Evolutionary conservation across 2,113 vertebrate genomes (phyloP), one percentile per base, ranked within the genome.

Genomic region (Porphyrio hochstetteri): DNA sequence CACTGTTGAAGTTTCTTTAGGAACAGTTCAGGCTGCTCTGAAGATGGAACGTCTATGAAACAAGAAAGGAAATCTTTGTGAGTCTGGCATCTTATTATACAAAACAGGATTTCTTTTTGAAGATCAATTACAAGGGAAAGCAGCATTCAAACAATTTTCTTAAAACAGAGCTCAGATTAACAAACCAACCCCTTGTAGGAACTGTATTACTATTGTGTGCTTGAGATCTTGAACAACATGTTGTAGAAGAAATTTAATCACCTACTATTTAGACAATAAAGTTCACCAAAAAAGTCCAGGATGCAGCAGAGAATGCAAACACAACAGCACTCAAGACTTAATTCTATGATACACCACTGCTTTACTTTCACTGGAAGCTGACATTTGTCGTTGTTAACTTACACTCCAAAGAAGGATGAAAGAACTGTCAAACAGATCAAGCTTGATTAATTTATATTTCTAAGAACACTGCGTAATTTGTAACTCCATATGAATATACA

Each of bases 1-100:
- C 99, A 99, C 99, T 99, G 99, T 98, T 99, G 99, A 98, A 99
- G 98, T 98, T 99, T 99, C 99, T 99, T 99, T 98, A 99, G 98
- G 99, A 99, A 99, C 98, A 99, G 99, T 98, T 99, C 99, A 96
- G 99, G 99, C 98, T 99, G 99, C 98, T 99, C 99, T 98, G 98
- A 98, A 96, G 98, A 98, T 95, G 99, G 98, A 98, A 99, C 99
- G 98, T 99, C 99, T 99, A 98, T 76, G 98, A 95, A 96, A 97
- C 95, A 97, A 98, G 97, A 97, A 98, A 97, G 93, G 97, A 98
- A 98, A 97, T 97, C 70, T 94, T 93, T 70, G 88, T 98, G 93
- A 98, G 97, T 98, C 97, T 97, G 95, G 97, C 95, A 97, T 97
- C 97, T 97, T 94, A 93, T 92, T 97, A 96, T 44, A 98, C 84